These are phyloP conservation scores for Meriones unguiculatus DNA, from an alignment of 2,113 vertebrate genomes.

Conservation along the genomic window DNA sequence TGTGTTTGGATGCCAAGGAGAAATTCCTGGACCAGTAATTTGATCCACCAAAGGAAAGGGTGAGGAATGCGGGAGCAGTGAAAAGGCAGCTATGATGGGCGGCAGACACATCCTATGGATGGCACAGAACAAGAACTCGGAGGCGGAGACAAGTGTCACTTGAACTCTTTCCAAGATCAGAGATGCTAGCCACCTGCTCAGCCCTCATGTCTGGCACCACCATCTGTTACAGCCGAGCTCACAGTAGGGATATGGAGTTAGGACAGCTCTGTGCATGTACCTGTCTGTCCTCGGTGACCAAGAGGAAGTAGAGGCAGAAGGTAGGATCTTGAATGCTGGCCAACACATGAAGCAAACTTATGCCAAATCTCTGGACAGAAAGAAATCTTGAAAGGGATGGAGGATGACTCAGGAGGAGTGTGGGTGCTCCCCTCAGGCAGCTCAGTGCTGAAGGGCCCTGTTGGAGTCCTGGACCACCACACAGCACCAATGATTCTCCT, in stretches of 20 bases:
- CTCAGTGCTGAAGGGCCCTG: not conserved
- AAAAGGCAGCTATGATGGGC: not conserved
- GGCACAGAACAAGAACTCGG: not conserved
- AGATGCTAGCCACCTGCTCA: not conserved
- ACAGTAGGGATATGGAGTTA: not conserved
- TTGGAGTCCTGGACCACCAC: not conserved
- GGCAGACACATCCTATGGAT: not conserved
- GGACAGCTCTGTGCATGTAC: not conserved
- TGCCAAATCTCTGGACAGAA: constrained; percentile 8
- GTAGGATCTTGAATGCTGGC: not conserved
- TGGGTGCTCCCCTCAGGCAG: not conserved
- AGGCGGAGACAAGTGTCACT: not conserved
- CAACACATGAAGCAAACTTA: not conserved
- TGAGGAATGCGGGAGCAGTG: not conserved
- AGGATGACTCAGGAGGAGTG: not conserved
- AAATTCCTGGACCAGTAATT: not conserved
- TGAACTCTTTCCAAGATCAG: not conserved
- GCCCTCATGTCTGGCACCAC: constrained; percentile 17
- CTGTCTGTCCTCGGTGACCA: not conserved
- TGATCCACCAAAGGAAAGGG: not conserved
- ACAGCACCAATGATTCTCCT: not conserved
- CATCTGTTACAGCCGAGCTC: not conserved
- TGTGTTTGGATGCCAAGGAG: not conserved
- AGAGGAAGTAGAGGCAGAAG: not conserved
- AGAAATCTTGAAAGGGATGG: not conserved